Conservation (phyloP, 1,140 invertebrate species). For the Condylostylus longicornis region DNA sequence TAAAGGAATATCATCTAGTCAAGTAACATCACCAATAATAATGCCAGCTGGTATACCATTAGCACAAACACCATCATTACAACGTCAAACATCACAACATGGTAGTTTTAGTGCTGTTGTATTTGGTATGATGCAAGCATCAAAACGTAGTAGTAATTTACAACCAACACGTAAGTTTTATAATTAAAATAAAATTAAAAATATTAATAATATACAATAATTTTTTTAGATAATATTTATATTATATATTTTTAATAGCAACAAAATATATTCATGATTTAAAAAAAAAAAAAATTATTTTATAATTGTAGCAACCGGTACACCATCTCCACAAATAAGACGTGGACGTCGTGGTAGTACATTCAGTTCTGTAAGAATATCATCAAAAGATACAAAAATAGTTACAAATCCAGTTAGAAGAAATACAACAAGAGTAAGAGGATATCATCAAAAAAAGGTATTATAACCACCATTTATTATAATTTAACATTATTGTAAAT, state of each 20-base stretch:
- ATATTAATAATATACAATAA: too few species aligned
- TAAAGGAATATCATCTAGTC: slow-evolving; percentile 36
- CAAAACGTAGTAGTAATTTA: slow-evolving; percentile 45
- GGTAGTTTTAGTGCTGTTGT: slow-evolving; percentile 72
- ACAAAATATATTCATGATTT: background rate
- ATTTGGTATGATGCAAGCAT: slow-evolving; percentile 68
- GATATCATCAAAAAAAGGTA: slow-evolving; percentile 31
- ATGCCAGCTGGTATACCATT: slow-evolving; percentile 24
- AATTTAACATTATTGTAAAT: background rate
- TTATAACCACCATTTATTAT: background rate
- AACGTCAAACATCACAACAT: slow-evolving; percentile 53
- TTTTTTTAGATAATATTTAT: too few species aligned
- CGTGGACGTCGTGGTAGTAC: slow-evolving; percentile 32
- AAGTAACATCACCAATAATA: slow-evolving; percentile 27
- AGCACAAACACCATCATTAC: slow-evolving; percentile 33
- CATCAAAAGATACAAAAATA: slow-evolving; percentile 29
- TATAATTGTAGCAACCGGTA: slow-evolving; percentile 21
- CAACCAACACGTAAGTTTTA: slow-evolving; percentile 32
- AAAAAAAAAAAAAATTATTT: background rate
- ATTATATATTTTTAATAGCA: too few species aligned
- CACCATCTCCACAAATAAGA: slow-evolving; percentile 31
- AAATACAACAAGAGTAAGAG: slow-evolving; percentile 36
- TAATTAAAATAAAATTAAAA: background rate
- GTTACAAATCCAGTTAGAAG: slow-evolving; percentile 34
- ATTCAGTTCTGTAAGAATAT: slow-evolving; percentile 37